phyloP scores from a whole-genome alignment of 2,888 invertebrate genomes.

The Taphrorychus bicolor region DNA sequence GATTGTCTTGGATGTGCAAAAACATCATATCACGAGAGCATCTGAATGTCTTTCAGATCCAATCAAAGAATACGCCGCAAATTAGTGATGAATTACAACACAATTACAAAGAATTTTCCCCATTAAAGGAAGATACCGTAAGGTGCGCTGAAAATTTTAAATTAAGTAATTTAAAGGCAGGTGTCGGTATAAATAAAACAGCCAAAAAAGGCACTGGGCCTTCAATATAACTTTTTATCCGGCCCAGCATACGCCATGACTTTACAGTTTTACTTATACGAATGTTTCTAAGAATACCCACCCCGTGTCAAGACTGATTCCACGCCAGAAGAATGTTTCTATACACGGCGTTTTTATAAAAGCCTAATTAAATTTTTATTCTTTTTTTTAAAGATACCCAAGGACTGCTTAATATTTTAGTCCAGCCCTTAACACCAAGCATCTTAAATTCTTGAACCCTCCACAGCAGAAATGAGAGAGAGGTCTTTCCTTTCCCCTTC shows the following conservation, averaged over 20 bases:
- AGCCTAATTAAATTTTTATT: constrained; percentile 6
- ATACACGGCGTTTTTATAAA: neutral
- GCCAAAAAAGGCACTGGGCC: constrained; percentile 41
- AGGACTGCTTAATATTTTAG: too few relatives aligned
- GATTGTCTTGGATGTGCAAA: too few relatives aligned
- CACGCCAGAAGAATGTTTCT: constrained; percentile 9
- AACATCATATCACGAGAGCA: too few relatives aligned
- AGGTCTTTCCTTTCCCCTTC: constrained; percentile 31
- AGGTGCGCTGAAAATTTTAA: constrained; percentile 44
- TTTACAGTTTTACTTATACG: constrained; percentile 39
- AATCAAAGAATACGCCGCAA: neutral
- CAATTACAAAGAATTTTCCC: constrained; percentile 17
- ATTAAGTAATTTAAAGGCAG: constrained; percentile 48
- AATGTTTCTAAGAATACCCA: constrained; percentile 42
- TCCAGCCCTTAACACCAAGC: constrained; percentile 33
- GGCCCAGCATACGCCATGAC: constrained; percentile 41
- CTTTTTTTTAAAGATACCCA: neutral
- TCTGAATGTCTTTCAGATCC: neutral
- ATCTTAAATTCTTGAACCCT: constrained; percentile 10
- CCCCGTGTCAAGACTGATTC: constrained; percentile 35
- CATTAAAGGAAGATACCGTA: constrained; percentile 35
- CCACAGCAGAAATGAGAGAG: constrained; percentile 3
- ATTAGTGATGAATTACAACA: constrained; percentile 1
- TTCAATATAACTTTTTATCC: constrained; percentile 43
- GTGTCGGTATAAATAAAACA: constrained; percentile 43